Evolutionary conservation across 2,888 invertebrate species (phyloP).

Genomic region (Chelonus formosanus): DNA sequence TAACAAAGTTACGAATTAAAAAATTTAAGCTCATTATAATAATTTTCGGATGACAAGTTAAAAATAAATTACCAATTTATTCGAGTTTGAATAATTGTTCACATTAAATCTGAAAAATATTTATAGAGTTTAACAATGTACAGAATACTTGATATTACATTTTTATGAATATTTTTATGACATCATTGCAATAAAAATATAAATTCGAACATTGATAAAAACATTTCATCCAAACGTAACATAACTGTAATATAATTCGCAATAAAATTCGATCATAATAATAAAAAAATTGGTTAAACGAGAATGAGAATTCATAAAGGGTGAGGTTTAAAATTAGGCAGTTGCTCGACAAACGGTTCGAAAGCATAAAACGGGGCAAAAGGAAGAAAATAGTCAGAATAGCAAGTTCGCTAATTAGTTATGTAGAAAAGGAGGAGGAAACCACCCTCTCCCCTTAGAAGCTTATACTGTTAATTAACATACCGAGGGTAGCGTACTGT

Average conservation of each 20-base stretch:
- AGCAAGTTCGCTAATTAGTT: conserved; percentile 59
- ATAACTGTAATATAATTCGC: conserved; percentile 1
- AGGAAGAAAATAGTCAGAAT: conserved; percentile 57
- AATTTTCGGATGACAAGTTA: too few species aligned
- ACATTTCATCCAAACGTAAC: neutral
- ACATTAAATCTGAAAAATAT: too few species aligned
- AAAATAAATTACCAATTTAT: too few species aligned
- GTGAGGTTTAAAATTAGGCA: conserved; percentile 10
- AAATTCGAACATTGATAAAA: neutral
- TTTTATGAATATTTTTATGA: too few species aligned
- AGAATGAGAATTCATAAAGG: neutral
- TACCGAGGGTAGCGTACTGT: conserved; percentile 49
- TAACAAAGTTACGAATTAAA: too few species aligned
- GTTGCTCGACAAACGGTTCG: conserved; percentile 16
- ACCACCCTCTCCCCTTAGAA: conserved; percentile 51
- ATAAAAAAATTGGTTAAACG: neutral
- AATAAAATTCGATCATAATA: neutral
- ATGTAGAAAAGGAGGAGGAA: conserved; percentile 47
- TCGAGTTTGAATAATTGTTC: too few species aligned
- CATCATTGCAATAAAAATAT: neutral
- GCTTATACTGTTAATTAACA: conserved; percentile 63
- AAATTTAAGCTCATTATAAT: too few species aligned
- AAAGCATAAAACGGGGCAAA: conserved; percentile 16
- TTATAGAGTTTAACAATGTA: too few species aligned
- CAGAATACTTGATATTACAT: too few species aligned